Conservation (phyloP, 2,888 invertebrate genomes). For the Sepioteuthis lessoniana region DNA sequence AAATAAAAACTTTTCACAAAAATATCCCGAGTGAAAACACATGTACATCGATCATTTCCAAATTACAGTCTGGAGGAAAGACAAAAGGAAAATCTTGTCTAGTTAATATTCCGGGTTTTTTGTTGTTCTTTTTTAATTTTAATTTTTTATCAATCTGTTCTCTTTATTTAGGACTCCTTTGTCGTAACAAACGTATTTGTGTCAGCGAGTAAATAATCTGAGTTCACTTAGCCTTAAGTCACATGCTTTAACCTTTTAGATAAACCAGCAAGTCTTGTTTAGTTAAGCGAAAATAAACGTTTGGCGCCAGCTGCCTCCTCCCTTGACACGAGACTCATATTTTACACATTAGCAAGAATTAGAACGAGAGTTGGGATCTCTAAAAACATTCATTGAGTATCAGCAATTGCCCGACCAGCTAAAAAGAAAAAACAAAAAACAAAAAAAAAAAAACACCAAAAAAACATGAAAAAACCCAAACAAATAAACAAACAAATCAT, state of each 20-base stretch:
- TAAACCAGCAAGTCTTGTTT: background rate
- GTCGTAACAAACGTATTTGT: background rate
- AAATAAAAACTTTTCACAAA: background rate
- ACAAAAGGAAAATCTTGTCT: background rate
- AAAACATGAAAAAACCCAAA: too few relatives aligned
- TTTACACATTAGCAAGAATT: constrained; percentile 33
- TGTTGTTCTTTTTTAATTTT: too few relatives aligned
- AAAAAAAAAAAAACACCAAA: too few relatives aligned
- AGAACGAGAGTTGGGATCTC: background rate
- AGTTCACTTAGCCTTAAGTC: background rate
- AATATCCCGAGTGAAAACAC: background rate
- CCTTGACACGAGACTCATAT: background rate
- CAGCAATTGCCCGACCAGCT: background rate
- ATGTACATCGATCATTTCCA: background rate
- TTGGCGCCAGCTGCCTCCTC: constrained; percentile 1
- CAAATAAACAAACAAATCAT: too few relatives aligned
- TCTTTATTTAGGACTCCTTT: background rate
- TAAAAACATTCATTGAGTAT: constrained; percentile 33
- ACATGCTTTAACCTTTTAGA: background rate
- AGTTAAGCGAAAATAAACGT: constrained; percentile 23
- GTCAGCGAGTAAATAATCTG: constrained; percentile 18
- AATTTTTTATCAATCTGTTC: background rate
- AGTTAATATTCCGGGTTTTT: background rate
- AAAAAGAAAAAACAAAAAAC: background rate
- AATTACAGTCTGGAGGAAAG: background rate